Evolutionary conservation across 2,113 vertebrate genomes (phyloP), one percentile per base, ranked within the genome.

Genomic region (Rhodinocichla rosea): DNA sequence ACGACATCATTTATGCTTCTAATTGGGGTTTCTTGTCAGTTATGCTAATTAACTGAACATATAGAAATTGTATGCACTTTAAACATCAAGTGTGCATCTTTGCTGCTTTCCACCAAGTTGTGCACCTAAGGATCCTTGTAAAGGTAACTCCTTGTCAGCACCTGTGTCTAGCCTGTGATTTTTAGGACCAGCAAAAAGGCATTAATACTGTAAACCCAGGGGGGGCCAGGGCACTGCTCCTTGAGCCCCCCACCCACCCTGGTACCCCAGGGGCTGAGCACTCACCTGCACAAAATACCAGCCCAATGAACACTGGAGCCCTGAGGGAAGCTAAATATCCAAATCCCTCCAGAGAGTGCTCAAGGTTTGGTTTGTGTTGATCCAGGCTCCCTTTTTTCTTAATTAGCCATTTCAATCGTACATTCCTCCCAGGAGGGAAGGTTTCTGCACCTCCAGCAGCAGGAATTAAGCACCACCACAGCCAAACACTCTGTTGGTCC

Each of bases 81-180:
- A 40, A 40, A 40, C 40, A 40, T 45, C 23, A 12, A 0, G 0
- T 15, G 28, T 39, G 42, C 60, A 40, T 65, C 50, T 39, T 74
- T 0, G 0, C 55, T 0, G 0, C 40, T 74, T 65, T 56, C 59
- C 19, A 30, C 19, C 40, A 1, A 74, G 50, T 2, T 56, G 59
- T 30, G 15, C 30, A 56, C 49, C 30, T 20, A 4, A 30, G 24
- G 50, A n/a, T 56, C 15, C 50, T 65, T 40, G 4, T 13, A 19
- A 85, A 56, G 50, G 13, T 5, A 28, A 28, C 5, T 20, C 22
- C 19, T 56, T 40, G 30, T 49, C 7, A 23, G n/a, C 70, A 40
- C 60, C 40, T 23, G 30, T 64, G 28, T 7, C 19, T 24, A 15
- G 15, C 40, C 74, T n/a, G 50, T 85, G 42, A n/a, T 40, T 65